These are phyloP conservation scores for Hyperoplus lanceolatus DNA, from an alignment of 2,797 vertebrate species.

Conservation along the genomic window DNA sequence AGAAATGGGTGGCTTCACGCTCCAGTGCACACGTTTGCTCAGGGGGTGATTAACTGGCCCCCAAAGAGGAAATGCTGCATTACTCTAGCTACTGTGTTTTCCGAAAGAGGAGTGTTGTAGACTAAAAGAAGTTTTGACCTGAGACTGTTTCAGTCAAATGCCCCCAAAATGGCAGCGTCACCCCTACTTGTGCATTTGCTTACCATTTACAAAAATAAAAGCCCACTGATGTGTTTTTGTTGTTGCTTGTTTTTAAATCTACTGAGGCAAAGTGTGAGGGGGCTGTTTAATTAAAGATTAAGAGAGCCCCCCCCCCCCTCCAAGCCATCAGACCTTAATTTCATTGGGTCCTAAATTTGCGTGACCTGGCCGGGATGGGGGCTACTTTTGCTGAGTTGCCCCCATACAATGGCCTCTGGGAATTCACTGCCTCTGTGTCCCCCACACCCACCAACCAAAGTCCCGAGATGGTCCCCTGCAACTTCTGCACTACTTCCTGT, in stretches of 20 bases:
- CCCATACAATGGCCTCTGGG: conserved; percentile 79
- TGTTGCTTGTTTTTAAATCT: conserved; percentile 47
- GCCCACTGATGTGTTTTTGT: conserved; percentile 26
- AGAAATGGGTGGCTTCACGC: conserved; percentile 78
- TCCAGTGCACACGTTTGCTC: conserved; percentile 76
- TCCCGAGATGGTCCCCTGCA: conserved; percentile 73
- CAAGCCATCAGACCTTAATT: conserved; percentile 57
- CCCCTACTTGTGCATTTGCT: background rate
- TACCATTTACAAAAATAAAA: conserved; percentile 1
- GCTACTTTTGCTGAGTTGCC: conserved; percentile 75
- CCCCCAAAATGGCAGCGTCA: conserved; percentile 32
- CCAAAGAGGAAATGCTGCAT: conserved; percentile 78
- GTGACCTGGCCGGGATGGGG: conserved; percentile 79
- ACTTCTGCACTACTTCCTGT: conserved; percentile 84
- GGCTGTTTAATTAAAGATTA: conserved; percentile 81
- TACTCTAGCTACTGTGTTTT: conserved; percentile 75
- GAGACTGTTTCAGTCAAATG: conserved; percentile 46
- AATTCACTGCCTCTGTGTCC: conserved; percentile 74
- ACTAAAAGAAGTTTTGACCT: conserved; percentile 26
- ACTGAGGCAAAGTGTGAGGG: conserved; percentile 52
- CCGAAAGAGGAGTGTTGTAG: conserved; percentile 34
- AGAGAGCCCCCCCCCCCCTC: conserved; percentile 56
- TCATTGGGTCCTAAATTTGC: conserved; percentile 81
- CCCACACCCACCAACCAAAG: conserved; percentile 56
- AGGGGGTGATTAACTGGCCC: conserved; percentile 78